These are phyloP conservation scores for Aphelenchoides besseyi DNA, from an alignment of 1,140 invertebrate species.

Conservation along the genomic window DNA sequence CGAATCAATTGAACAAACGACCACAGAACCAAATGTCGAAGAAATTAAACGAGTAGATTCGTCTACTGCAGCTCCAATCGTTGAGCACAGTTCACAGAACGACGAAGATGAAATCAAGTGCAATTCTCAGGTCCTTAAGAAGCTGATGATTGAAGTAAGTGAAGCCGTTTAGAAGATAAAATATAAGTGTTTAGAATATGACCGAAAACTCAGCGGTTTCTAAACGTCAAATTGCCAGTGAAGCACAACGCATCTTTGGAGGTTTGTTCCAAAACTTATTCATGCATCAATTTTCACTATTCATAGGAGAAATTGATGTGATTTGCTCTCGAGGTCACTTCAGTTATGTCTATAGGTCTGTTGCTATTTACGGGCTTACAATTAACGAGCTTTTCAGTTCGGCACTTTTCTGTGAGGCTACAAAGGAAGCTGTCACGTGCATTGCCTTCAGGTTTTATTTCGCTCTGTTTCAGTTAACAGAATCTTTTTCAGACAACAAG, in stretches of 20 bases:
- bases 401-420: slow-evolving; percentile 1
- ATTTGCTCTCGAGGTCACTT: slow-evolving; percentile 32
- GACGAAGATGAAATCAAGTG: slow-evolving; percentile 18
- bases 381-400: background rate
- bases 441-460: background rate
- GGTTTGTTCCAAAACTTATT: too few relatives aligned
- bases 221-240: slow-evolving; percentile 18
- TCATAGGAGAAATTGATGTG: slow-evolving; percentile 26
- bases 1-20: background rate
- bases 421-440: background rate
- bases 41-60: background rate
- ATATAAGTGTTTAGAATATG: slow-evolving; percentile 9
- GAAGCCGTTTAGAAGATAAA: background rate
- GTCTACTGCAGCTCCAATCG: background rate
- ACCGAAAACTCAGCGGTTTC: slow-evolving; percentile 28
- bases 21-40: background rate
- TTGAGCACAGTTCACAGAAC: too few relatives aligned
- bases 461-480: background rate
- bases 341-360: slow-evolving; percentile 8
- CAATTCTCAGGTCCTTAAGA: slow-evolving; percentile 17
- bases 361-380: background rate
- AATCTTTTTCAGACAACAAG: background rate
- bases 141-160: slow-evolving; percentile 9
- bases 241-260: slow-evolving; percentile 20
- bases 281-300: too few relatives aligned